A percentile compares a stretch with the other conserved stretches of the same genome.
Conservation (phyloP, 37 sponge, comb jelly and placozoan species). For the Mnemiopsis leidyi region DNA sequence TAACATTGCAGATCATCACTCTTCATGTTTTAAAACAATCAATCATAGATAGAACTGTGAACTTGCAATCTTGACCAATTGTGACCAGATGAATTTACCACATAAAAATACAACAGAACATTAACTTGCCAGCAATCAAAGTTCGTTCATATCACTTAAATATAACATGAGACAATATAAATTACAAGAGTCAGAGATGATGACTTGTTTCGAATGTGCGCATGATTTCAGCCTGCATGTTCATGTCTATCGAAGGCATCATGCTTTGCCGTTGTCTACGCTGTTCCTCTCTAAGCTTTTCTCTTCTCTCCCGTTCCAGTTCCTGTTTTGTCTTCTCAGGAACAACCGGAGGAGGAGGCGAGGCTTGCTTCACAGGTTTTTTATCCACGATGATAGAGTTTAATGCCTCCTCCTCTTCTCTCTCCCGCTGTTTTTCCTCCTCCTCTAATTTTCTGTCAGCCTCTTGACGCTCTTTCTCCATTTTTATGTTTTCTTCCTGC, state of each 20-base stretch:
- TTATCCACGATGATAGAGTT: conserved; percentile 4
- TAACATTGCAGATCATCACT: too few relatives aligned
- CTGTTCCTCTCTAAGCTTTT: conserved; percentile 48
- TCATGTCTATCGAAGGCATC: conserved; percentile 51
- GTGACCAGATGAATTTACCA: too few relatives aligned
- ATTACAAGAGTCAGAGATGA: conserved; percentile 1
- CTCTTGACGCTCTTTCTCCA: conserved; percentile 43
- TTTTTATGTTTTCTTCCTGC: conserved; percentile 34
- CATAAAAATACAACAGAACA: neutral
- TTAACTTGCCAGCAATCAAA: neutral
- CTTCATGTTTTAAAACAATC: too few relatives aligned
- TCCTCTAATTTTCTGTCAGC: conserved; percentile 57
- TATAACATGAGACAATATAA: neutral
- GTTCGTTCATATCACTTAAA: neutral
- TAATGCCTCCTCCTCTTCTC: conserved; percentile 52
- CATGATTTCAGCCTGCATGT: conserved; percentile 65
- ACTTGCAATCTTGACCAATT: too few relatives aligned
- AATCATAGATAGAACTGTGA: too few relatives aligned
- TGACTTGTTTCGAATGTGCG: conserved; percentile 56
- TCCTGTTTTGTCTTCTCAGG: conserved; percentile 38
- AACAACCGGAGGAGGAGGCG: neutral
- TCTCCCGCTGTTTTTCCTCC: conserved; percentile 43
- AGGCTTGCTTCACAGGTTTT: neutral
- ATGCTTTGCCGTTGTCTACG: conserved; percentile 39
- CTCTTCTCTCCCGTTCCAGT: neutral